phyloP scores from a whole-genome alignment of 92 coral and sea anemone species.

The Parazoanthus swiftii region DNA sequence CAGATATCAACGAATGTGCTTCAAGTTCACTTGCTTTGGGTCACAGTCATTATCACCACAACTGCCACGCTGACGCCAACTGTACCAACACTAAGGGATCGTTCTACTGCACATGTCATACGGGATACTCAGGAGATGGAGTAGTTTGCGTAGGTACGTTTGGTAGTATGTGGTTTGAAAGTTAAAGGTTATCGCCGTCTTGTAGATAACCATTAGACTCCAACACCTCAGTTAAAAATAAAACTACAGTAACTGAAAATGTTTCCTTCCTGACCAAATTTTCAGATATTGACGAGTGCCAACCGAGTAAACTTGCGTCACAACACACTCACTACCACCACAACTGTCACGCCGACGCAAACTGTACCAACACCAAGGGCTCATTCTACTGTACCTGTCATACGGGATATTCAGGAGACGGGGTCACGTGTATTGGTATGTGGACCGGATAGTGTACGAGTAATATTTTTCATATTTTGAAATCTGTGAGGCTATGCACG shows the following conservation, averaged over 20 bases:
- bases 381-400: constrained; percentile 66
- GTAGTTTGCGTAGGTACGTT: constrained; percentile 53
- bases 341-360: constrained; percentile 68
- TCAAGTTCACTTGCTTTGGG: constrained; percentile 17
- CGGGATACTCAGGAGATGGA: constrained; percentile 77
- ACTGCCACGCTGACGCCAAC: constrained; percentile 74
- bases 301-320: constrained; percentile 15
- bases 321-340: constrained; percentile 53
- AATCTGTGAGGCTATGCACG: too few relatives aligned
- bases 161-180: neutral
- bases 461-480: too few relatives aligned
- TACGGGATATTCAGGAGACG: constrained; percentile 63
- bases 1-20: constrained; percentile 58
- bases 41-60: constrained; percentile 50
- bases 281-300: constrained; percentile 59
- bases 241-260: neutral
- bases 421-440: constrained; percentile 53
- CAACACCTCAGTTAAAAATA: too few relatives aligned
- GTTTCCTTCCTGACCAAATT: neutral
- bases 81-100: constrained; percentile 89
- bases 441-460: neutral
- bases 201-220: neutral
- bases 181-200: neutral
- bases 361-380: constrained; percentile 63
- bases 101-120: constrained; percentile 78